Evolutionary conservation across 1,140 invertebrate species (phyloP).

Genomic region (Battus philenor): DNA sequence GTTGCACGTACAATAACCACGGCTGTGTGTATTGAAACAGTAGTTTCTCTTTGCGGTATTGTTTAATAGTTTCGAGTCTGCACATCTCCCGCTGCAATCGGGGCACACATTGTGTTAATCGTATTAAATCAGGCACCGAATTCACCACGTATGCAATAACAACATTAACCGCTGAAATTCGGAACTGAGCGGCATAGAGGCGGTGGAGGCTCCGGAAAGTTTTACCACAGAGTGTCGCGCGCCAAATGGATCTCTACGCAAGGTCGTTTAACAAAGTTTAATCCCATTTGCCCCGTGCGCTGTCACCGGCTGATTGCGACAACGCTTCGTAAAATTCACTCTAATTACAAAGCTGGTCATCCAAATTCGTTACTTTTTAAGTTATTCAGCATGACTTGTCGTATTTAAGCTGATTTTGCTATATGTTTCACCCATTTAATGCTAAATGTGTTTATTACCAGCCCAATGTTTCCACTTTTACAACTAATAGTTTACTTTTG

Average conservation of each 20-base stretch:
- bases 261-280: conserved; percentile 69
- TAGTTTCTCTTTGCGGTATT: background rate
- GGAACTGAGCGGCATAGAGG: conserved; percentile 33
- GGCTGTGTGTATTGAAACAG: background rate
- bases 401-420: no score
- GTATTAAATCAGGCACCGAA: conserved; percentile 29
- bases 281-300: conserved; percentile 52
- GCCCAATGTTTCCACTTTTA: no score
- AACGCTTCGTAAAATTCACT: conserved; percentile 44
- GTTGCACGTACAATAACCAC: no score
- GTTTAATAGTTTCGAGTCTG: conserved; percentile 4
- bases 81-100: conserved; percentile 4
- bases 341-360: no score
- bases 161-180: conserved; percentile 45
- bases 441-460: no score
- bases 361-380: no score
- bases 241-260: conserved; percentile 63
- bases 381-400: no score
- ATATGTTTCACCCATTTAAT: no score
- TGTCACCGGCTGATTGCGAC: conserved; percentile 59
- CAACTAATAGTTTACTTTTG: no score
- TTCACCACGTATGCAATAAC: conserved; percentile 33
- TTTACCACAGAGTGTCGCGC: conserved; percentile 52
- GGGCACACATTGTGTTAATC: conserved; percentile 22
- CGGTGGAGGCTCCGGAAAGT: conserved; percentile 32